These are phyloP conservation scores for Toxotes chatareus DNA, from an alignment of 2,113 vertebrate genomes.

Conservation along the genomic window DNA sequence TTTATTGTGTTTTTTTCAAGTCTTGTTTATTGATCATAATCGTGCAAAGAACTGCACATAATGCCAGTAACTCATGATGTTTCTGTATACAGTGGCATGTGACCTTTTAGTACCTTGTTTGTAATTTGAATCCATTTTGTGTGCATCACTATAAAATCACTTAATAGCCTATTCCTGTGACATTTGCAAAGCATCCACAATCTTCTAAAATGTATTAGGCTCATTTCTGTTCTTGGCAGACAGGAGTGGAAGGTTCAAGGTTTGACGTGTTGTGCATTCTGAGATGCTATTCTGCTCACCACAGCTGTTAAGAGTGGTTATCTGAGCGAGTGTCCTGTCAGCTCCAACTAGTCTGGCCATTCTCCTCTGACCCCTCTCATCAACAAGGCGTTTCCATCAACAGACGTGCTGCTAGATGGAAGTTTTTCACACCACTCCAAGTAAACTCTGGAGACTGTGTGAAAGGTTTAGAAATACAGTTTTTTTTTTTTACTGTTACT, in stretches of 20 bases:
- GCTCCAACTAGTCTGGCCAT: no score
- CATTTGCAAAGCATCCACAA: background rate
- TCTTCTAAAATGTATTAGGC: background rate
- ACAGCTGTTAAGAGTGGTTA: no score
- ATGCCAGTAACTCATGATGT: background rate
- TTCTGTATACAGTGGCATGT: background rate
- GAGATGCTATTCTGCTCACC: no score
- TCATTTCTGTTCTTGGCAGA: background rate
- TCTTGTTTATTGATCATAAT: background rate
- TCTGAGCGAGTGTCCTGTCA: no score
- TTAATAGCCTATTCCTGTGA: background rate
- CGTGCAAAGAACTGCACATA: background rate
- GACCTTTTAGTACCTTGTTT: constrained; percentile 6
- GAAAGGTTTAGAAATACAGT: background rate
- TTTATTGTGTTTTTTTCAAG: background rate
- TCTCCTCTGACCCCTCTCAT: no score
- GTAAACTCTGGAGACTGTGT: background rate
- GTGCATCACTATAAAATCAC: constrained; percentile 1
- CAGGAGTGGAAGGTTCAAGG: no score
- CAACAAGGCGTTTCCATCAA: no score
- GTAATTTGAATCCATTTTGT: background rate
- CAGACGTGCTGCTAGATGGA: no score
- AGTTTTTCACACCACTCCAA: no score
- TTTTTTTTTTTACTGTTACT: no score
- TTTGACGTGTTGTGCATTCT: no score